phyloP scores from a whole-genome alignment of 2,113 vertebrate species.

The Neodontobutis hainanensis region DNA sequence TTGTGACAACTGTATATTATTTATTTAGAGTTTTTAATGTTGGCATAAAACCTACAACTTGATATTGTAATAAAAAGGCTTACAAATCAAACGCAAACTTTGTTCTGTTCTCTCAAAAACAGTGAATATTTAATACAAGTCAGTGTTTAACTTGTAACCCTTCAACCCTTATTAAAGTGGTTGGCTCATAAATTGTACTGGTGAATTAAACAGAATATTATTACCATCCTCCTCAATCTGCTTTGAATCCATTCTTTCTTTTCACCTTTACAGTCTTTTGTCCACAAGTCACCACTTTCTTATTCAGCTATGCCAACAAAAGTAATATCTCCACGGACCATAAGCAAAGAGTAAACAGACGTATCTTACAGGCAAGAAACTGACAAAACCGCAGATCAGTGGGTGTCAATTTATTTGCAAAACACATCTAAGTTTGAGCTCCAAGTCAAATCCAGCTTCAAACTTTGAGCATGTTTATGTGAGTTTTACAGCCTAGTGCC shows the following conservation, averaged over 20 bases:
- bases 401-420: conserved; percentile 54
- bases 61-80: too few species aligned
- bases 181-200: too few species aligned
- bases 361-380: conserved; percentile 47
- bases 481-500: conserved; percentile 23
- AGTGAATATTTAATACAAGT: too few species aligned
- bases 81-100: too few species aligned
- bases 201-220: neutral
- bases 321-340: conserved; percentile 32
- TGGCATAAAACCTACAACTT: too few species aligned
- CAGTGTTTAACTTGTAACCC: too few species aligned
- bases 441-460: conserved; percentile 46
- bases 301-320: conserved; percentile 17
- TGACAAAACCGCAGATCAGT: conserved; percentile 50
- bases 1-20: too few species aligned
- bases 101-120: too few species aligned
- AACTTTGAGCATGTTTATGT: conserved; percentile 31
- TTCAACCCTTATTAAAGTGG: too few species aligned
- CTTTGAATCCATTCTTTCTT: neutral
- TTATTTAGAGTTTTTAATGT: too few species aligned
- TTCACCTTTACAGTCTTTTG: conserved; percentile 15
- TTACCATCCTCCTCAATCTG: neutral
- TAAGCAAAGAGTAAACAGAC: conserved; percentile 41
- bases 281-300: conserved; percentile 21
- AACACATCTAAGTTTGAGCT: conserved; percentile 46